Conservation (phyloP, 2,888 invertebrate genomes). For the Pemphredon lugubris region DNA sequence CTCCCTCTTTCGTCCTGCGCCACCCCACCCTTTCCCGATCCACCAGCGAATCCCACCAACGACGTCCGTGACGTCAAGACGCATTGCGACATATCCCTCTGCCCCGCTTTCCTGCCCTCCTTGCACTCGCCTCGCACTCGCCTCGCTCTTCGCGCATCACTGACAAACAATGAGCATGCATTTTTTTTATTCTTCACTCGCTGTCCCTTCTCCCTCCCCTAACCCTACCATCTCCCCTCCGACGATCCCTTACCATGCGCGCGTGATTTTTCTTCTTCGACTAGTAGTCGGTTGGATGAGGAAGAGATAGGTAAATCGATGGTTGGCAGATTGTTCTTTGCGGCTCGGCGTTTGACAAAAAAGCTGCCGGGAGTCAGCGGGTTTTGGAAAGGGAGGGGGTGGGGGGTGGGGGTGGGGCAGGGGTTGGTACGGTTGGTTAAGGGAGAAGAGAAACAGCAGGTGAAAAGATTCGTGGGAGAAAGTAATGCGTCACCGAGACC, state of each 20-base stretch:
- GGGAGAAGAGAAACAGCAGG: not conserved
- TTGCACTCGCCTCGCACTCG: conserved; percentile 22
- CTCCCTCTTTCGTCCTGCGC: conserved; percentile 39
- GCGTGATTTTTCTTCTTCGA: not conserved
- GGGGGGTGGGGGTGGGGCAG: too few relatives aligned
- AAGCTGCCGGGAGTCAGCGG: not conserved
- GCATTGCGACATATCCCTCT: conserved; percentile 78
- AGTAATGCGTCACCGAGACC: conserved; percentile 15
- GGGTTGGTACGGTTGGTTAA: too few relatives aligned
- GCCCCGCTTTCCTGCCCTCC: conserved; percentile 55
- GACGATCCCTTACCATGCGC: not conserved
- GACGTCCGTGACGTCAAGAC: conserved; percentile 77
- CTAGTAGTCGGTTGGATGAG: too few relatives aligned
- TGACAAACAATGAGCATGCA: conserved; percentile 28
- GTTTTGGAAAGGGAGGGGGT: too few relatives aligned
- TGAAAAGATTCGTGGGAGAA: conserved; percentile 14
- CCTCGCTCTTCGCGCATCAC: conserved; percentile 15
- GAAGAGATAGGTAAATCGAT: not conserved
- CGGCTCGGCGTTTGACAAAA: not conserved
- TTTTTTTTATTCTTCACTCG: not conserved
- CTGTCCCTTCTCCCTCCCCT: not conserved
- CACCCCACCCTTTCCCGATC: conserved; percentile 52
- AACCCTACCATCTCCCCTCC: not conserved
- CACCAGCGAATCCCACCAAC: conserved; percentile 71
- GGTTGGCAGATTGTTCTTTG: not conserved